Evolutionary conservation across 1,140 invertebrate species (phyloP), one percentile per base, ranked within the genome.

Genomic region (Drosophila burlai): DNA sequence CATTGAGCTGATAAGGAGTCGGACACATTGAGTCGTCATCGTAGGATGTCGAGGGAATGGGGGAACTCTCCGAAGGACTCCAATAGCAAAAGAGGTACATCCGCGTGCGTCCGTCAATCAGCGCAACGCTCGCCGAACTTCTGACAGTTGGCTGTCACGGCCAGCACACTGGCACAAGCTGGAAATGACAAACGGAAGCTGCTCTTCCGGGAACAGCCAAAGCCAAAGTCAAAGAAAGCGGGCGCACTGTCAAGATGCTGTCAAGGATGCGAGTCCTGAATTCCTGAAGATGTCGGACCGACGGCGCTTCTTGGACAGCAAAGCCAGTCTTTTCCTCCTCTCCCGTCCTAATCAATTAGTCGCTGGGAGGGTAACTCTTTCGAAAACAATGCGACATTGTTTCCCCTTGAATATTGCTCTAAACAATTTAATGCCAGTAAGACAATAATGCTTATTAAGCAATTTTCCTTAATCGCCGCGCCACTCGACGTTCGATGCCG

Each of bases 371-470:
- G 31, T 50, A 79, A 84, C 81, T 85, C 85, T 90, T 85, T 43
- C 64, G 45, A 52, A 63, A 81, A 89, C 74, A 87, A 89, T 71
- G 83, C 74, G 63, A 79, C 75, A 79, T 79, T 85, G 73, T 78
- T 69, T 31, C 65, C 77, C 68, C 61, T 78, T 75, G 42, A 68
- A 49, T 73, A 59, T 71, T 84, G 59, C 71, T 72, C 81, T 82
- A 89, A 85, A 90, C 89, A 89, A 85, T 90, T 90, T 90, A 90
- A 89, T 90, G 75, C 81, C 85, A 74, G 78, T 81, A 73, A 89
- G 85, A 90, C 83, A 89, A 89, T 89, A 90, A 90, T 89, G 85
- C 85, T 89, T 89, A 89, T 89, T 89, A 89, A 89, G 85, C 85
- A 90, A 89, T 89, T 89, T 89, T 89, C 85, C 85, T 89, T 89